Base-by-base conservation (phyloP, 2,113 vertebrate genomes). In the Hystrix cristata region DNA sequence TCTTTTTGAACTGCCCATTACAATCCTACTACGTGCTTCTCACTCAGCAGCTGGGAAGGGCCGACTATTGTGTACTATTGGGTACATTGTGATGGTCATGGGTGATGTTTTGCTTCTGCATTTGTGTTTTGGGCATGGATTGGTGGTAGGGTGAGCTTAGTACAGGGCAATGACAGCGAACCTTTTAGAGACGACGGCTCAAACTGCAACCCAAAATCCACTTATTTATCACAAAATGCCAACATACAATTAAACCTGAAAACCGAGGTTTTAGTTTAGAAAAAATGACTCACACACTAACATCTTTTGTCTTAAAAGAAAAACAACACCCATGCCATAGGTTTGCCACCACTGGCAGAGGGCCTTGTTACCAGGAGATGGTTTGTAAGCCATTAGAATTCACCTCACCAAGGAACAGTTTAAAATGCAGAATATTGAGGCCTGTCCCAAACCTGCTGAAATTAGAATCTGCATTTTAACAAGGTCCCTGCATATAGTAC, bases 371-470 rank as follows among this genome's bases (percentile, higher is more conserved):
- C 76, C 46, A 27, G 46, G 21, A 23, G 31, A 18, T 18, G 4
- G 11, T 51, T 48, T 3, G 9, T 19, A 38, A 31, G 38, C n/a
- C 29, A 11, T 25, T 6, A 43, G 80, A 0, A 0, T 25, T 43
- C 67, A n/a, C 29, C 4, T 71, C 25, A 51, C 14, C 53, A 14
- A 18, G 3, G 19, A 87, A 19, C 38, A 67, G 51, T 55, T 79
- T 29, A 18, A 51, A 81, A 53, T 46, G 15, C 4, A 60, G n/a
- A 88, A 14, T 78, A 76, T 38, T 29, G 34, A 80, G 21, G 4
- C 23, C 29, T 21, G 7, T 1, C 14, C 59, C 65, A 43, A 53
- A 21, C 38, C 48, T 15, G n/a, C 64, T 29, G 46, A 51, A 46
- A 31, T 82, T 43, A 78, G 19, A 87, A 43, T 79, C 16, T 67